phyloP scores from a whole-genome alignment of 2,888 invertebrate genomes.

The Tiphia femorata region DNA sequence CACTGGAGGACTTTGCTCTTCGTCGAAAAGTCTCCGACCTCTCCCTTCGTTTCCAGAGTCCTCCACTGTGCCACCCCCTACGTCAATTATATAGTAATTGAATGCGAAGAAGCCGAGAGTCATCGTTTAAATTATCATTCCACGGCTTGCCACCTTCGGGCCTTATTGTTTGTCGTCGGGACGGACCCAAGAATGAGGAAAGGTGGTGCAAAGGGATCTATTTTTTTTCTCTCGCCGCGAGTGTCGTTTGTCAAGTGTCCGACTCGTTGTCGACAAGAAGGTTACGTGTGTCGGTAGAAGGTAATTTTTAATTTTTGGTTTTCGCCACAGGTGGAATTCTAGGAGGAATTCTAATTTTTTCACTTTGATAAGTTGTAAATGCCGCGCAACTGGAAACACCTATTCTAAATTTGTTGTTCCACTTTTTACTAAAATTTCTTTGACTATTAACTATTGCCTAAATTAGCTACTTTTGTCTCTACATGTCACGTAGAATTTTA shows the following conservation, averaged over 20 bases:
- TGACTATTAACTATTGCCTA: too few relatives aligned
- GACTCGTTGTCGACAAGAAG: too few relatives aligned
- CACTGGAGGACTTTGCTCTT: neutral
- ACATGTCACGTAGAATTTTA: too few relatives aligned
- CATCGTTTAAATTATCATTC: slow-evolving; percentile 68
- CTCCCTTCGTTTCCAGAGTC: neutral
- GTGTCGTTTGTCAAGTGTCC: slow-evolving; percentile 49
- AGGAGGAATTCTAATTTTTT: too few relatives aligned
- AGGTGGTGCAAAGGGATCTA: slow-evolving; percentile 6
- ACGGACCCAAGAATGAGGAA: slow-evolving; percentile 22
- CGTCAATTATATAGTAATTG: slow-evolving; percentile 67
- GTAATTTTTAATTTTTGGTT: too few relatives aligned
- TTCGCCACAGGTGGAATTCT: too few relatives aligned
- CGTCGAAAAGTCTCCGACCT: slow-evolving; percentile 3
- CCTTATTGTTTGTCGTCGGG: slow-evolving; percentile 48
- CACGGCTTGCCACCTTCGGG: slow-evolving; percentile 44
- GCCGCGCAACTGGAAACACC: too few relatives aligned
- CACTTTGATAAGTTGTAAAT: too few relatives aligned
- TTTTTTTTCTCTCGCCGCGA: neutral
- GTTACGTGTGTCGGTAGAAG: too few relatives aligned
- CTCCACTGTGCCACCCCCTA: slow-evolving; percentile 34
- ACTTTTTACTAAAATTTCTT: too few relatives aligned
- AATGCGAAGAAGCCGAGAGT: slow-evolving; percentile 65
- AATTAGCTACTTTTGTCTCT: too few relatives aligned
- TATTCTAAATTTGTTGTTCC: too few relatives aligned